Conservation (phyloP, 2,113 vertebrate species). For the Melospiza melodia region DNA sequence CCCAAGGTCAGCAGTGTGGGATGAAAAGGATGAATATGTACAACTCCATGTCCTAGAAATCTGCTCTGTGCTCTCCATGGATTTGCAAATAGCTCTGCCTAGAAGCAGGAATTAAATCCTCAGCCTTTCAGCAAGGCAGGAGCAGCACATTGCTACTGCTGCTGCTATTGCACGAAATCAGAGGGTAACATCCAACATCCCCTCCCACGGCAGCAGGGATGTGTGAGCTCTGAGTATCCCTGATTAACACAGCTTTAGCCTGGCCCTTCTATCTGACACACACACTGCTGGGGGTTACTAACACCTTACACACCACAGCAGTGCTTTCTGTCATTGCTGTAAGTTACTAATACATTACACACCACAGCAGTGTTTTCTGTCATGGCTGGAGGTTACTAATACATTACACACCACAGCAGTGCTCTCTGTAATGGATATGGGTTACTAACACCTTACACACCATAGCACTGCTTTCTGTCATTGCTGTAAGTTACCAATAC, state of each 20-base stretch:
- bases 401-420: too few relatives aligned
- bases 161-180: background rate
- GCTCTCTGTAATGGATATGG: too few relatives aligned
- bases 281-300: background rate
- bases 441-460: too few relatives aligned
- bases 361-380: too few relatives aligned
- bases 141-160: background rate
- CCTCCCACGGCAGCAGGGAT: background rate
- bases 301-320: too few relatives aligned
- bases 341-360: too few relatives aligned
- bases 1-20: background rate
- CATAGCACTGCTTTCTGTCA: too few relatives aligned
- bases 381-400: too few relatives aligned
- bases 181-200: conserved; percentile 11
- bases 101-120: conserved; percentile 42
- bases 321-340: too few relatives aligned
- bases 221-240: conserved; percentile 17
- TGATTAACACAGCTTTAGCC: background rate
- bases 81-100: conserved; percentile 39
- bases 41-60: conserved; percentile 5
- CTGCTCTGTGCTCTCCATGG: background rate
- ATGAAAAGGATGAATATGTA: conserved; percentile 38
- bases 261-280: background rate
- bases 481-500: too few relatives aligned
- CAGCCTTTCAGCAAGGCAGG: conserved; percentile 10